Evolutionary conservation across 2,113 vertebrate species (phyloP), one percentile per base, ranked within the genome.

Genomic region (Proteles cristata): DNA sequence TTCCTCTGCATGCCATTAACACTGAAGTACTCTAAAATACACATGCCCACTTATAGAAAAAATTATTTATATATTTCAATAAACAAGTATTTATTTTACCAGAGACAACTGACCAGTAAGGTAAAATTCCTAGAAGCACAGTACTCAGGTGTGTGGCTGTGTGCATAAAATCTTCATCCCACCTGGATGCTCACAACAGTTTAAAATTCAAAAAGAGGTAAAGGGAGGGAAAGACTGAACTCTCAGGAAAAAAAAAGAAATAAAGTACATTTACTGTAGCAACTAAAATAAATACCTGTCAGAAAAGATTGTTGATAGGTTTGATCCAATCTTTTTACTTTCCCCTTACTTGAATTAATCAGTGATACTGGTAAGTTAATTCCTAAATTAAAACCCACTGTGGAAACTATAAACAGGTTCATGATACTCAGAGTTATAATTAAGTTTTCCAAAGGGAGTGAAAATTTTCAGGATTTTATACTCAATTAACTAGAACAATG

Each of bases 221-320:
- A 92, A 63, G 4, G 28, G 1, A 88, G 25, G n/a, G 12, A 88
- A 76, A 96, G 21, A 86, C 11, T 39, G 71, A 90, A 83, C n/a
- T 66, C 26, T 33, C n/a, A 71, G 19, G 58, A 0, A 10, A 58
- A n/a, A n/a, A 73, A 85, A 74, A 55, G 2, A 53, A 77, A 4
- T 5, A 61, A 80, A 69, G 28, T 66, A 88, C 43, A 79, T 93
- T 89, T 73, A 92, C 95, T 2, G n/a, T 19, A 93, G 33, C 48
- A 96, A 92, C n/a, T 92, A 93, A 98, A 96, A 93, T 61, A 61
- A 97, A n/a, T 88, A 95, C 5, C 14, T 77, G 16, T 77, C 43
- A 50, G 33, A 86, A 93, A 92, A 77, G 31, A 68, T 65, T 39
- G 31, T 50, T 84, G 23, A 83, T 26, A n/a, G 31, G 33, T n/a